Evolutionary conservation across 2,113 vertebrate species (phyloP).

Genomic region (Pachypanchax playfairii): DNA sequence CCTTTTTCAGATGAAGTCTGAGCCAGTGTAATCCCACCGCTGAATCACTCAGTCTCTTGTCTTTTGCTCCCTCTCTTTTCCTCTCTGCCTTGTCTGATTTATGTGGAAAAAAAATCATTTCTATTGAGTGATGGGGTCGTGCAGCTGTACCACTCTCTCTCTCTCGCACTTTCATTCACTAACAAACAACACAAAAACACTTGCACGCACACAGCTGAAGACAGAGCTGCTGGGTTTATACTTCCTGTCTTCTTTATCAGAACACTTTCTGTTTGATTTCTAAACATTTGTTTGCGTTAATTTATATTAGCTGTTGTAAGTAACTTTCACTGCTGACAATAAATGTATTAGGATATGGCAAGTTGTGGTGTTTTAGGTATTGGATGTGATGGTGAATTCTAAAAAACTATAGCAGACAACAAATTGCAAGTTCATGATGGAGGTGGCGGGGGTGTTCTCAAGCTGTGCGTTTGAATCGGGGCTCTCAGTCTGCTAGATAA

Average conservation of each 20-base stretch:
- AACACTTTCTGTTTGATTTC: slow-evolving; percentile 43
- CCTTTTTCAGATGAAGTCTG: slow-evolving; percentile 56
- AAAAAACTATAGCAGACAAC: slow-evolving; percentile 38
- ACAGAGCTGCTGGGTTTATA: slow-evolving; percentile 26
- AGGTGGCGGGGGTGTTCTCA: slow-evolving; percentile 38
- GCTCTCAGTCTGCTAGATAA: slow-evolving; percentile 62
- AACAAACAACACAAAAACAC: slow-evolving; percentile 38
- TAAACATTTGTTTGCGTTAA: slow-evolving; percentile 64
- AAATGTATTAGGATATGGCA: slow-evolving; percentile 47
- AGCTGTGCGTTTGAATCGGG: slow-evolving; percentile 48
- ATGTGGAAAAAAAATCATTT: slow-evolving; percentile 70
- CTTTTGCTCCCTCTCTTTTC: slow-evolving; percentile 39
- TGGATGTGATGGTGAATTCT: slow-evolving; percentile 6
- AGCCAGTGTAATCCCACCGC: slow-evolving; percentile 56
- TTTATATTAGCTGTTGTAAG: not conserved
- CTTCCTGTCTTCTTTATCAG: slow-evolving; percentile 41
- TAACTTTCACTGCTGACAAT: slow-evolving; percentile 30
- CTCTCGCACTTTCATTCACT: slow-evolving; percentile 30
- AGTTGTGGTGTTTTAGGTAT: slow-evolving; percentile 2
- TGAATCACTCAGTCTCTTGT: slow-evolving; percentile 57
- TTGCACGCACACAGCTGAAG: slow-evolving; percentile 4
- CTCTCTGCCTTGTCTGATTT: slow-evolving; percentile 59
- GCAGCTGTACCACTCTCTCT: slow-evolving; percentile 34
- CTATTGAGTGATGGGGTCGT: slow-evolving; percentile 66
- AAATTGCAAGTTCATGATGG: slow-evolving; percentile 31